Conservation (phyloP, 1,140 invertebrate genomes). For the Drosophila bipectinata region DNA sequence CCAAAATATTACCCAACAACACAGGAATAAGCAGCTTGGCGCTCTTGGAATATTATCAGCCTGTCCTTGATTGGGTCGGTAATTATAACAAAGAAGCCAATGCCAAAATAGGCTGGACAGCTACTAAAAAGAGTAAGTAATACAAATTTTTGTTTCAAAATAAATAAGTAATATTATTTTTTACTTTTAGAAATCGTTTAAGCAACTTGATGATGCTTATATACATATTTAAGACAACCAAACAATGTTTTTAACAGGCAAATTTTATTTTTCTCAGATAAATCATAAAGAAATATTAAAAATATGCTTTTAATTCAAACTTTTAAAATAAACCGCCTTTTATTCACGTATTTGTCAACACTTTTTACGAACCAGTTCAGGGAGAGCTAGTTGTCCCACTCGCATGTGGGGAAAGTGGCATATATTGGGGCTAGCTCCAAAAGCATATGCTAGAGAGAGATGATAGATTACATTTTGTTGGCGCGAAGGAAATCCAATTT, state of each 20-base stretch:
- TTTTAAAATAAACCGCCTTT: not conserved
- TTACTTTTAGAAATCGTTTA: constrained; percentile 63
- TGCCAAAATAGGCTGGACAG: constrained; percentile 71
- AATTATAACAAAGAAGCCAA: constrained; percentile 71
- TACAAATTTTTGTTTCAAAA: not conserved
- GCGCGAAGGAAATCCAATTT: constrained; percentile 24
- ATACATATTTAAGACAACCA: not conserved
- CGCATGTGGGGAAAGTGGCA: not conserved
- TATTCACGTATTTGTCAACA: constrained; percentile 26
- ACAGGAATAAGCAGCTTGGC: constrained; percentile 83
- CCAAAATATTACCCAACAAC: constrained; percentile 85
- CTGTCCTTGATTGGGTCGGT: constrained; percentile 76
- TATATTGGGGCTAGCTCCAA: too few species aligned
- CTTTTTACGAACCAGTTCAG: not conserved
- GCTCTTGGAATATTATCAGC: constrained; percentile 82
- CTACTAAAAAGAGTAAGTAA: constrained; percentile 64
- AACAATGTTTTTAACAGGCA: not conserved
- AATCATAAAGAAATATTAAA: not conserved
- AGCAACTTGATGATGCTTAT: not conserved
- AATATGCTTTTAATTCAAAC: too few species aligned
- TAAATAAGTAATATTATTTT: too few species aligned
- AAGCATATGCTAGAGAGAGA: not conserved
- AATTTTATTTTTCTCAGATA: not conserved
- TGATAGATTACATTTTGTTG: not conserved
- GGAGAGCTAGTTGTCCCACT: constrained; percentile 18